These are phyloP conservation scores for Cervus canadensis DNA, from an alignment of 2,113 vertebrate genomes.

Conservation along the genomic window DNA sequence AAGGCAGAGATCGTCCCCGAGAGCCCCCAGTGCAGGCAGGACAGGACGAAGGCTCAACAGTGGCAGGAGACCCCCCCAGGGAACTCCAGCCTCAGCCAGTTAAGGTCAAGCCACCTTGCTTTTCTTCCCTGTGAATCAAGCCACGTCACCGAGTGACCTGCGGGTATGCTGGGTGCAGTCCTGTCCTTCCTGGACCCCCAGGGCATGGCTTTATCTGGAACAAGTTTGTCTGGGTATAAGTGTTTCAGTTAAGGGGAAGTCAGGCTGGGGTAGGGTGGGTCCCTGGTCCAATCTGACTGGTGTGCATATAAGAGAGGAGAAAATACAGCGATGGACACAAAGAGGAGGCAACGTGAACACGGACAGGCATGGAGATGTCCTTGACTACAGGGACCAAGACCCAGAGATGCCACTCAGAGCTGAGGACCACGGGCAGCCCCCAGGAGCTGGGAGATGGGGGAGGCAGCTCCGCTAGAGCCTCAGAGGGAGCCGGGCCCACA, in stretches of 20 bases:
- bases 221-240: too few species aligned
- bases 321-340: background rate
- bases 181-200: background rate
- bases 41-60: background rate
- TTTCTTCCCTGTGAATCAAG: background rate
- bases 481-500: fast-evolving
- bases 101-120: fast-evolving
- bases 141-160: background rate
- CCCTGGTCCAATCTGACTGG: background rate
- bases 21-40: background rate
- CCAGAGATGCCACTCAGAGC: fast-evolving
- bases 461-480: background rate
- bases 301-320: too few species aligned
- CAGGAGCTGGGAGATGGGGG: fast-evolving
- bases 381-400: fast-evolving
- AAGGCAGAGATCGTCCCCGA: background rate
- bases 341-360: fast-evolving
- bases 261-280: too few species aligned
- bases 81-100: too few species aligned
- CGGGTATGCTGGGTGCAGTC: fast-evolving
- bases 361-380: background rate
- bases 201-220: background rate
- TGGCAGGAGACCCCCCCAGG: background rate
- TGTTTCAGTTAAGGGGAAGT: background rate
- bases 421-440: fast-evolving